Percentiles rank a stretch among this genome's conserved stretches.
Evolutionary conservation across 2,888 invertebrate genomes (phyloP).

Genomic region (Tachina lurida): DNA sequence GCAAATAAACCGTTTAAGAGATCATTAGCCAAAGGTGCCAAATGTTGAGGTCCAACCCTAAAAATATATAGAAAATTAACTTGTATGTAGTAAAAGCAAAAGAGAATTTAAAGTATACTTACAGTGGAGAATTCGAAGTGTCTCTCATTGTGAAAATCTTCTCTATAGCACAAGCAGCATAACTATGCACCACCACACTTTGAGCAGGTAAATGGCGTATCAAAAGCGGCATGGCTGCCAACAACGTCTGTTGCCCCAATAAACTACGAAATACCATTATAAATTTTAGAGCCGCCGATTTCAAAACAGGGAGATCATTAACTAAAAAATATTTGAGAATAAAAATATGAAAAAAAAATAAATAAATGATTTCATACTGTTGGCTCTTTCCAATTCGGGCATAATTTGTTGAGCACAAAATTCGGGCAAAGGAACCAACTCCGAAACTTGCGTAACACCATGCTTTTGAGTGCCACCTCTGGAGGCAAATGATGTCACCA

Average conservation of each 20-base stretch:
- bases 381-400: slow-evolving; percentile 90
- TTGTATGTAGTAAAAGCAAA: slow-evolving; percentile 1
- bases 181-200: slow-evolving; percentile 95
- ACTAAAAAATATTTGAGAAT: slow-evolving; percentile 84
- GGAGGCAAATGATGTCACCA: slow-evolving; percentile 97
- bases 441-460: slow-evolving; percentile 95
- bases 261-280: slow-evolving; percentile 97
- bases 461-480: slow-evolving; percentile 94
- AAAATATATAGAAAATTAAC: slow-evolving; percentile 60
- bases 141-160: slow-evolving; percentile 91
- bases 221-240: slow-evolving; percentile 90
- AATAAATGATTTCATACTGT: slow-evolving; percentile 84
- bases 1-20: slow-evolving; percentile 90
- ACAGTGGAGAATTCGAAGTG: slow-evolving; percentile 84
- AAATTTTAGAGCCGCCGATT: slow-evolving; percentile 98
- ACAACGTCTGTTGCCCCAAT: slow-evolving; percentile 90
- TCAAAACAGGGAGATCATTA: slow-evolving; percentile 93
- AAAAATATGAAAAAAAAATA: not conserved
- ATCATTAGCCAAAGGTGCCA: slow-evolving; percentile 87
- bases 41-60: slow-evolving; percentile 85
- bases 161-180: slow-evolving; percentile 96
- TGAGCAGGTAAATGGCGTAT: slow-evolving; percentile 90
- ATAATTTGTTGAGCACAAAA: slow-evolving; percentile 94
- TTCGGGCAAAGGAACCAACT: slow-evolving; percentile 93
- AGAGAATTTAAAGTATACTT: slow-evolving; percentile 76